Conservation (phyloP, 2,113 vertebrate genomes). For the Struthidea cinerea region DNA sequence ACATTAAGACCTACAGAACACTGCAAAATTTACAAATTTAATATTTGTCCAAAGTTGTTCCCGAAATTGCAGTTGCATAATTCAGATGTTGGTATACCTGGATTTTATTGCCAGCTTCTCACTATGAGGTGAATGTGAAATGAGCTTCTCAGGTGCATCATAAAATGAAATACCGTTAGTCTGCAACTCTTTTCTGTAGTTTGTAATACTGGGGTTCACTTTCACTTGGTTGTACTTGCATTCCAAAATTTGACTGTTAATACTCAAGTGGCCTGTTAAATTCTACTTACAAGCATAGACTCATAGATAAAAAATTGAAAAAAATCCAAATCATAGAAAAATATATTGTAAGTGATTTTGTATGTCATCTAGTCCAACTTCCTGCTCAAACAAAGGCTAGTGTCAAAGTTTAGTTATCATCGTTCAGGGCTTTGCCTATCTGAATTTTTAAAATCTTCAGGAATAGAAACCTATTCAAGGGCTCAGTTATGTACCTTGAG, state of each 20-base stretch:
- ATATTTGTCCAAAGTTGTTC: neutral
- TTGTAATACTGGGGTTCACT: neutral
- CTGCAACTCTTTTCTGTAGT: neutral
- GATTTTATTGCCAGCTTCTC: neutral
- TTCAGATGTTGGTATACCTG: neutral
- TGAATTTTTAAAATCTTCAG: neutral
- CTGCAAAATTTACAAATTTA: neutral
- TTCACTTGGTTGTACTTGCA: neutral
- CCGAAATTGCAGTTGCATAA: neutral
- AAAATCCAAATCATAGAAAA: neutral
- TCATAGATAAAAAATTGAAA: neutral
- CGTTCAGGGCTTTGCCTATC: neutral
- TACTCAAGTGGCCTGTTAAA: neutral
- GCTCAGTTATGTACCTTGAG: neutral
- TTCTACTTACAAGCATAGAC: neutral
- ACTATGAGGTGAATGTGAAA: neutral
- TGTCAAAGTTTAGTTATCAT: neutral
- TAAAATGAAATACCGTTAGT: neutral
- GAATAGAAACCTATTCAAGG: neutral
- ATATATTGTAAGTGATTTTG: neutral
- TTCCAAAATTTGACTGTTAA: neutral
- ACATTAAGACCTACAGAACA: neutral
- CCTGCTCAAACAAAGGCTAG: neutral
- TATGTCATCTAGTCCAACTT: neutral
- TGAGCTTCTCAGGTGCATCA: neutral